A percentile compares a stretch with the other conserved stretches of the same genome.
These are phyloP conservation scores for Teinopalpus imperialis DNA, from an alignment of 2,888 invertebrate species.

Conservation along the genomic window DNA sequence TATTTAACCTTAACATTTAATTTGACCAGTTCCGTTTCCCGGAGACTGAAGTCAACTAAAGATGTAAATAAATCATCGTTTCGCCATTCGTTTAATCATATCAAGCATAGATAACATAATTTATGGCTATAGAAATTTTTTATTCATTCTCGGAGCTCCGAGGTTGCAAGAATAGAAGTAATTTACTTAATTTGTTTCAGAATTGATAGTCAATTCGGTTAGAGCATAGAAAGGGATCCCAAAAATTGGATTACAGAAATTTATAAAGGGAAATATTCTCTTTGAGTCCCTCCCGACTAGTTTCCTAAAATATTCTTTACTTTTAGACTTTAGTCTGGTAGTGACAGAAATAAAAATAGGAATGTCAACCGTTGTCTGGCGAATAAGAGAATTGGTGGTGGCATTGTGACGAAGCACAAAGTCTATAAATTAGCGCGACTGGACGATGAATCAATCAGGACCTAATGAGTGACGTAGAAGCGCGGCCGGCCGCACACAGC, in stretches of 20 bases:
- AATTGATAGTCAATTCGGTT: neutral
- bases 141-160: slow-evolving; percentile 13
- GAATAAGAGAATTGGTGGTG: slow-evolving; percentile 48
- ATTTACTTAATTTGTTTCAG: neutral
- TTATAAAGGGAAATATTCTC: no score
- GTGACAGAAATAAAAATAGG: slow-evolving; percentile 58
- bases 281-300: no score
- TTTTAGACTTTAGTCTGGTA: no score
- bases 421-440: slow-evolving; percentile 67
- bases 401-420: slow-evolving; percentile 57
- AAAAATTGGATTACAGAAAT: no score
- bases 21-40: slow-evolving; percentile 17
- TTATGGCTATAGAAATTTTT: slow-evolving; percentile 20
- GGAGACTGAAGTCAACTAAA: slow-evolving; percentile 13
- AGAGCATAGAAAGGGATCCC: no score
- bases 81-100: slow-evolving; percentile 23
- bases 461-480: slow-evolving; percentile 58
- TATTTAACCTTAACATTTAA: slow-evolving; percentile 21
- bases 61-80: slow-evolving; percentile 21
- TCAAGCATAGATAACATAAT: slow-evolving; percentile 13
- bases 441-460: slow-evolving; percentile 75
- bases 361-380: slow-evolving; percentile 60
- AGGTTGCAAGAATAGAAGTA: slow-evolving; percentile 10
- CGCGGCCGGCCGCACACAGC: slow-evolving; percentile 61
- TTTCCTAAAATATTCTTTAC: no score